Evolutionary conservation across 2,888 invertebrate species (phyloP).

Genomic region (Lochmaea crataegi): DNA sequence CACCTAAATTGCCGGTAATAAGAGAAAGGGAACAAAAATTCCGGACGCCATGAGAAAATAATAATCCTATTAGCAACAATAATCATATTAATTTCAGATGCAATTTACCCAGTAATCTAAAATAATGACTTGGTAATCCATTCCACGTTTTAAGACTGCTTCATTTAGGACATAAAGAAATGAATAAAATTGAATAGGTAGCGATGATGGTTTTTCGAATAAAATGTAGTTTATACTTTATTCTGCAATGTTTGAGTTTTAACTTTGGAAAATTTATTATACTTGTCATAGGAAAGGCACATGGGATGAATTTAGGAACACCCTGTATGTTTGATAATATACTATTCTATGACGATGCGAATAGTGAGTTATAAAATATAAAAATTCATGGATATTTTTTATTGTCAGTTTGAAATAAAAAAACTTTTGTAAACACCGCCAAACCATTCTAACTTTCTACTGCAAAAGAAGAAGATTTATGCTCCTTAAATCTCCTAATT

Average conservation of each 20-base stretch:
- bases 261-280: too few species aligned
- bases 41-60: constrained; percentile 35
- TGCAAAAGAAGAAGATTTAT: constrained; percentile 7
- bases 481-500: not conserved
- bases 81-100: constrained; percentile 42
- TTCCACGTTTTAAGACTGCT: not conserved
- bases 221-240: too few species aligned
- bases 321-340: too few species aligned
- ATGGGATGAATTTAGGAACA: too few species aligned
- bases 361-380: too few species aligned
- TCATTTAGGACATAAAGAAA: not conserved
- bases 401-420: too few species aligned
- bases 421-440: not conserved
- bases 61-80: constrained; percentile 38
- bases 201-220: not conserved
- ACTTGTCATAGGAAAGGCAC: too few species aligned
- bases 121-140: constrained; percentile 33
- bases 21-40: constrained; percentile 29
- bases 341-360: too few species aligned
- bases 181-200: not conserved
- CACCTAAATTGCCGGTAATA: constrained; percentile 27
- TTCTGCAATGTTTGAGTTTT: too few species aligned
- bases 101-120: constrained; percentile 35
- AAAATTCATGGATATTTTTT: too few species aligned
- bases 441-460: not conserved